Conservation (phyloP, 2,113 vertebrate genomes). For the Tetraodon nigroviridis region DNA sequence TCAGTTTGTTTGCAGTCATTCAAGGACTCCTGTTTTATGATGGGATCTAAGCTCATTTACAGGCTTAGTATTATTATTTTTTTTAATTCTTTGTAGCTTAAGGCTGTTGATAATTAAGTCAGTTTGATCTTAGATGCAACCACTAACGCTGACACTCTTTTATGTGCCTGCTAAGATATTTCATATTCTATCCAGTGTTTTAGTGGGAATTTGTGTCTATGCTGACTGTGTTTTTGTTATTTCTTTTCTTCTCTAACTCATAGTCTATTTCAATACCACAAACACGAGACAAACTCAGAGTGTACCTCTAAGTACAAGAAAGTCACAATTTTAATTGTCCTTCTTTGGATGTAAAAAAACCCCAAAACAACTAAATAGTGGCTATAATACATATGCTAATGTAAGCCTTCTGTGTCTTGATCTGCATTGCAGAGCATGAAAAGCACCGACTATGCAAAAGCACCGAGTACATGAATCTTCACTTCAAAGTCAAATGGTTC, state of each 20-base stretch:
- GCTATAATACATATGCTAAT: constrained; percentile 14
- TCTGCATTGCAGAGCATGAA: constrained; percentile 88
- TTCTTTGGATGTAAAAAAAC: neutral
- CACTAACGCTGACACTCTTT: neutral
- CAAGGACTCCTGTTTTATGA: constrained; percentile 24
- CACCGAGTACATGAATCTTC: constrained; percentile 99
- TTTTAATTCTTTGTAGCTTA: constrained; percentile 24
- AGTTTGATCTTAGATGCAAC: constrained; percentile 26
- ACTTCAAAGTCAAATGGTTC: constrained; percentile 99
- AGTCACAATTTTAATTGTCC: neutral
- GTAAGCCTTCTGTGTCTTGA: constrained; percentile 48
- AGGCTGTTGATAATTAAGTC: constrained; percentile 16
- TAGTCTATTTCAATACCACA: neutral
- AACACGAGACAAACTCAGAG: neutral
- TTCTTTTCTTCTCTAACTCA: no score
- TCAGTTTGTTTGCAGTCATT: constrained; percentile 40
- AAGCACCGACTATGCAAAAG: constrained; percentile 97
- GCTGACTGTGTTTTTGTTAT: neutral
- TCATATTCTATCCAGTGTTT: constrained; percentile 4
- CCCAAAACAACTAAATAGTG: neutral
- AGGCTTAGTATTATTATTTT: constrained; percentile 17
- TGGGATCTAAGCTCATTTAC: constrained; percentile 6
- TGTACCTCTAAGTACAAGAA: neutral
- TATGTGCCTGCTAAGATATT: neutral
- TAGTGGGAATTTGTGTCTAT: neutral